Evolutionary conservation across 2,797 vertebrate species (phyloP), one percentile per base, ranked within the genome.

Genomic region (Fratercula arctica): DNA sequence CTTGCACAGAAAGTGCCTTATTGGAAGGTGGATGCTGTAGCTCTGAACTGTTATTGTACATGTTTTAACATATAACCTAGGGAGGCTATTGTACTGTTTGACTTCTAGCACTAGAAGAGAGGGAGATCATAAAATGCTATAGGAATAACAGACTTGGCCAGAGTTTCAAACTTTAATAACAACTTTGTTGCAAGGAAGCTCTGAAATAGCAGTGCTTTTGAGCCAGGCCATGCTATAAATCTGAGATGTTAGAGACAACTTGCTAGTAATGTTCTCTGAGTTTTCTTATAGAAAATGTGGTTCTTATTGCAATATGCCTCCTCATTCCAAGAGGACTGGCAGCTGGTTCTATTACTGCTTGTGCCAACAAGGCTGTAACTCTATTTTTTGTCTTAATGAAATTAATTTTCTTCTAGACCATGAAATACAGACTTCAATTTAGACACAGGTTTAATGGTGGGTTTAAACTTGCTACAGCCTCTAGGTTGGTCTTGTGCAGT

Each of bases 171-270:
- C 35, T 87, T 80, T 78, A 91, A 81, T 90, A 95, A 74, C 53
- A 78, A 41, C 31, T 93, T 87, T 89, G 45, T 68, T 85, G 64
- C 3, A 4, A 94, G 64, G 68, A 95, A 92, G 92, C 72, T 90
- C 69, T 78, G 75, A 95, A 94, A 92, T 92, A 68, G 53, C 81
- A 87, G 53, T 83, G 45, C 25, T 94, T 94, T 60, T 90, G 84
- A 95, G 93, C 88, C 94, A 96, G 88, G 50, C 53, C 9, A 1
- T 87, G 81, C 64, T 85, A 54, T 94, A 95, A 94, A 92, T 92
- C 66, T 90, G 57, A 72, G 60, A 92, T 29, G 33, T 51, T 91
- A 63, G 53, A 92, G 53, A 78, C 53, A 93, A 59, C 57, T 95
- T 57, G 21, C 53, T 95, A 16, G 1, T 91, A 95, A 92, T n/a